These are phyloP conservation scores for Zootermopsis nevadensis DNA, from an alignment of 2,888 invertebrate genomes.

Conservation along the genomic window DNA sequence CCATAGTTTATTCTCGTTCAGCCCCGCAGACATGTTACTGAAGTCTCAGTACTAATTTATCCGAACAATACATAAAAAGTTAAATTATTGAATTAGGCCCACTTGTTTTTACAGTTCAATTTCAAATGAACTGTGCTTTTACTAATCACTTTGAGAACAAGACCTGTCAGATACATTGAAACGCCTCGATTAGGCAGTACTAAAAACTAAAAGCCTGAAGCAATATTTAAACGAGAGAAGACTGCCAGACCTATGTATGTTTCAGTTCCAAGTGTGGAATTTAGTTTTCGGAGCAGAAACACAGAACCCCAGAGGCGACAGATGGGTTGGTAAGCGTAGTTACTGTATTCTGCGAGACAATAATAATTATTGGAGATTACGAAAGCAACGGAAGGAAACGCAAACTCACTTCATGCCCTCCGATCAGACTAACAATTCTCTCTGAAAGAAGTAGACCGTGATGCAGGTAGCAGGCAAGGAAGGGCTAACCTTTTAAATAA, in stretches of 20 bases:
- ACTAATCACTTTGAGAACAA: not conserved
- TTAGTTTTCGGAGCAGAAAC: slow-evolving; percentile 12
- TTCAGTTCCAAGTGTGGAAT: slow-evolving; percentile 17
- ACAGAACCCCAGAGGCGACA: not conserved
- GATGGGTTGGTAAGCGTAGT: not conserved
- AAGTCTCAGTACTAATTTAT: too few relatives aligned
- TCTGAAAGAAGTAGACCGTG: too few relatives aligned
- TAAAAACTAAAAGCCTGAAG: not conserved
- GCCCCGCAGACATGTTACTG: too few relatives aligned
- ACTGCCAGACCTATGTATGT: not conserved
- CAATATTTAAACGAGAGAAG: not conserved
- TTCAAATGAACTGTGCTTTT: not conserved
- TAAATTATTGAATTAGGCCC: too few relatives aligned
- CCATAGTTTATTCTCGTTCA: too few relatives aligned
- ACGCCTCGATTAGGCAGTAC: not conserved
- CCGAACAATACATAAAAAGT: too few relatives aligned
- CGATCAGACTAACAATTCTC: too few relatives aligned
- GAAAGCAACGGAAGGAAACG: too few relatives aligned
- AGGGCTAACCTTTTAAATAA: too few relatives aligned
- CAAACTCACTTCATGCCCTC: too few relatives aligned
- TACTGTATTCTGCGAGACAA: not conserved
- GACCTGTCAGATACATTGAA: slow-evolving; percentile 1
- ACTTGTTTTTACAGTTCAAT: too few relatives aligned
- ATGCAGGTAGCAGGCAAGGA: too few relatives aligned
- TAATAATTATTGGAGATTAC: not conserved